These are phyloP conservation scores for Tiaroga cobitis DNA, from an alignment of 2,797 vertebrate species.

Conservation along the genomic window DNA sequence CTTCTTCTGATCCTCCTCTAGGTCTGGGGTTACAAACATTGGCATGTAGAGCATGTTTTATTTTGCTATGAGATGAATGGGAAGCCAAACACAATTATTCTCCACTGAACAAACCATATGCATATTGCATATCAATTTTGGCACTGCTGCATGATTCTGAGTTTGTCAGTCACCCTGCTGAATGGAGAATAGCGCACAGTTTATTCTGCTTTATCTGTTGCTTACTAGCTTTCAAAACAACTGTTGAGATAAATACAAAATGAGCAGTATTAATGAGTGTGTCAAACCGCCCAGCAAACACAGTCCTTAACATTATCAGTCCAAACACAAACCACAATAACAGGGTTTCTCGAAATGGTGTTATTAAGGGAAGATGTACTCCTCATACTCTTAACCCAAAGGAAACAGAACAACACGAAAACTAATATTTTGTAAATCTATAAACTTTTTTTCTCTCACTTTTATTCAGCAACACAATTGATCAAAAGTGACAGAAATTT, in stretches of 20 bases:
- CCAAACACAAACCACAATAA: neutral
- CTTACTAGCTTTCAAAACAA: constrained; percentile 13
- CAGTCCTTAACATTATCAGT: neutral
- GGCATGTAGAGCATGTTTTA: neutral
- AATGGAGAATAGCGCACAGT: neutral
- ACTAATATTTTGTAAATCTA: neutral
- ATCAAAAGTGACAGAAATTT: neutral
- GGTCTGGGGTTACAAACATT: neutral
- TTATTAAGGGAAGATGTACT: neutral
- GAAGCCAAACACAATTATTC: constrained; percentile 21
- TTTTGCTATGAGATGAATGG: neutral
- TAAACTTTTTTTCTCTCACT: neutral
- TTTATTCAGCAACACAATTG: neutral
- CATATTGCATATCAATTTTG: neutral
- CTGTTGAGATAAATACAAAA: constrained; percentile 1
- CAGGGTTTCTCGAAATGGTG: neutral
- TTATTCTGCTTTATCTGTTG: neutral
- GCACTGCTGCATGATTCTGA: neutral
- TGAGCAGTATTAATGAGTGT: neutral
- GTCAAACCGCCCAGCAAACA: constrained; percentile 14
- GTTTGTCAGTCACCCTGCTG: neutral
- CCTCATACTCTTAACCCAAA: constrained; percentile 1
- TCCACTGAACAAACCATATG: neutral
- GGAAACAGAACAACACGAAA: neutral
- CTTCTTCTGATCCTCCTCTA: constrained; percentile 3